Percentiles rank a stretch among this genome's conserved stretches.
phyloP scores from a whole-genome alignment of 2,797 vertebrate genomes.

The Holocentrus rufus region DNA sequence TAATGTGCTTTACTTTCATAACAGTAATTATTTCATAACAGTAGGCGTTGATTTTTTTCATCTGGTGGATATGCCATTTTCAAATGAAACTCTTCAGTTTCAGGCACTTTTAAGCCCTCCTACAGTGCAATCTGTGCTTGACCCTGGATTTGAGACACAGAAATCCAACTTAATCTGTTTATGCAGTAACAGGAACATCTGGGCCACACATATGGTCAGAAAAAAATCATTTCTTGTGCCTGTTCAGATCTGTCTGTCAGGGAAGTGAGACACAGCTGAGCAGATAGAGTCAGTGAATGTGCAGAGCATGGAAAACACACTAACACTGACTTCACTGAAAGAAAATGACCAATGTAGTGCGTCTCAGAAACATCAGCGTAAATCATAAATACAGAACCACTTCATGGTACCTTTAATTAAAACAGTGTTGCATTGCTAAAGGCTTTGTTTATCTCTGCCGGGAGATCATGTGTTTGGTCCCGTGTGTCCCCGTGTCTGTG shows the following conservation, averaged over 20 bases:
- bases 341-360: not conserved
- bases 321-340: not conserved
- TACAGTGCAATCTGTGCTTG: constrained; percentile 21
- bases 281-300: not conserved
- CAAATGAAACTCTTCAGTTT: constrained; percentile 9
- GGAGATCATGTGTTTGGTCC: no score
- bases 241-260: constrained; percentile 47
- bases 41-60: constrained; percentile 13
- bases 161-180: constrained; percentile 35
- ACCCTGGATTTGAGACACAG: constrained; percentile 12
- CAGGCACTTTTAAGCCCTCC: not conserved
- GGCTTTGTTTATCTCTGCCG: no score
- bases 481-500: no score
- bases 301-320: not conserved
- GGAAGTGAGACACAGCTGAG: constrained; percentile 22
- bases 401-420: no score
- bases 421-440: no score
- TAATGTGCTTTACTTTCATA: constrained; percentile 36
- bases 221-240: constrained; percentile 21
- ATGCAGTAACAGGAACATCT: constrained; percentile 34
- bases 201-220: constrained; percentile 12
- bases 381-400: no score
- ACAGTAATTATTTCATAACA: constrained; percentile 23
- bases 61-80: constrained; percentile 4
- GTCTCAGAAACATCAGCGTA: not conserved